A percentile compares a stretch with the other conserved stretches of the same genome.
Evolutionary conservation across 2,113 vertebrate species (phyloP).

Genomic region (Eupsittula cactorum): DNA sequence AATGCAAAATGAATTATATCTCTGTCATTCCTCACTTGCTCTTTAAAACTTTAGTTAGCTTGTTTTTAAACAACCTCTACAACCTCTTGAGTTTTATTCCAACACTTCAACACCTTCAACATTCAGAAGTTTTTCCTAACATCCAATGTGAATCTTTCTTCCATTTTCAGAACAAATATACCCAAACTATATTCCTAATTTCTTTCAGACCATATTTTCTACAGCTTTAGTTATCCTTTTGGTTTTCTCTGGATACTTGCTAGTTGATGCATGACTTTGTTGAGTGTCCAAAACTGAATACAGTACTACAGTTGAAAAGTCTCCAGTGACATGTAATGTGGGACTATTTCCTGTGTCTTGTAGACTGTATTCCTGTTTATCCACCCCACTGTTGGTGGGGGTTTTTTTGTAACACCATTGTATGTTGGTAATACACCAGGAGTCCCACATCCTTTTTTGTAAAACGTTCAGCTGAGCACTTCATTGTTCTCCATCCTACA

Average conservation of each 20-base stretch:
- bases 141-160: neutral
- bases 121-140: neutral
- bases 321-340: neutral
- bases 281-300: neutral
- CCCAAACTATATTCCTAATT: neutral
- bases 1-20: neutral
- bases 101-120: neutral
- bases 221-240: neutral
- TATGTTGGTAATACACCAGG: neutral
- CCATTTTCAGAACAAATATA: neutral
- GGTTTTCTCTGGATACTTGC: neutral
- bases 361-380: neutral
- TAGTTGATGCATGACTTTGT: neutral
- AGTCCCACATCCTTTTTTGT: neutral
- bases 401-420: neutral
- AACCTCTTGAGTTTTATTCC: neutral
- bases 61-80: neutral
- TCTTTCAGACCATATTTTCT: neutral
- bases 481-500: neutral
- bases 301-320: neutral
- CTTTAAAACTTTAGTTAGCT: neutral
- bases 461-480: neutral
- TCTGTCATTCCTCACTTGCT: neutral
- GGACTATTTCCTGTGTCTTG: neutral
- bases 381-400: neutral